Conservation (phyloP, 1,140 invertebrate genomes). For the Hestina assimilis region DNA sequence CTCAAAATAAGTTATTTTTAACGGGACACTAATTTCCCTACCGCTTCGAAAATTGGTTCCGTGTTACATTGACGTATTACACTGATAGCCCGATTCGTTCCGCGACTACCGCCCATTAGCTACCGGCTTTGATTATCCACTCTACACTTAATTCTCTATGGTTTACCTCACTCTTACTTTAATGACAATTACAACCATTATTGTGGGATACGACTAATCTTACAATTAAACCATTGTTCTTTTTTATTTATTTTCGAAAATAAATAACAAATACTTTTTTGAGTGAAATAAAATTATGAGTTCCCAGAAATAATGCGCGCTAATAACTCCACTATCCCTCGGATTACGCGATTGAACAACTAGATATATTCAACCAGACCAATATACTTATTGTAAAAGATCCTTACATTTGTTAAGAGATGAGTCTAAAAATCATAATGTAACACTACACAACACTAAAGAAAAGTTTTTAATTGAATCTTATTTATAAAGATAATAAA, state of each 20-base stretch:
- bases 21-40: constrained; percentile 6
- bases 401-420: too few species aligned
- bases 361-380: too few species aligned
- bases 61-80: constrained; percentile 8
- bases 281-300: too few species aligned
- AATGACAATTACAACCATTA: constrained; percentile 66
- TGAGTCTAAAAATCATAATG: too few species aligned
- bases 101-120: constrained; percentile 61
- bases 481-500: too few species aligned
- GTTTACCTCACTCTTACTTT: constrained; percentile 52
- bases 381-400: too few species aligned
- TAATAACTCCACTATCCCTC: too few species aligned
- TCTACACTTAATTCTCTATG: constrained; percentile 58
- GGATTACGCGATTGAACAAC: too few species aligned
- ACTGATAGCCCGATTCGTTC: constrained; percentile 63
- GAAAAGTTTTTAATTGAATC: too few species aligned
- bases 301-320: too few species aligned
- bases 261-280: not conserved
- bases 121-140: constrained; percentile 54
- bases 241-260: not conserved
- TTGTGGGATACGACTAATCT: constrained; percentile 49
- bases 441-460: too few species aligned
- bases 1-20: not conserved
- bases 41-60: constrained; percentile 18
- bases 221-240: constrained; percentile 40